Percentiles rank a stretch among this genome's conserved stretches.
These are phyloP conservation scores for Hymenopus coronatus DNA, from an alignment of 2,888 invertebrate species.

Conservation along the genomic window DNA sequence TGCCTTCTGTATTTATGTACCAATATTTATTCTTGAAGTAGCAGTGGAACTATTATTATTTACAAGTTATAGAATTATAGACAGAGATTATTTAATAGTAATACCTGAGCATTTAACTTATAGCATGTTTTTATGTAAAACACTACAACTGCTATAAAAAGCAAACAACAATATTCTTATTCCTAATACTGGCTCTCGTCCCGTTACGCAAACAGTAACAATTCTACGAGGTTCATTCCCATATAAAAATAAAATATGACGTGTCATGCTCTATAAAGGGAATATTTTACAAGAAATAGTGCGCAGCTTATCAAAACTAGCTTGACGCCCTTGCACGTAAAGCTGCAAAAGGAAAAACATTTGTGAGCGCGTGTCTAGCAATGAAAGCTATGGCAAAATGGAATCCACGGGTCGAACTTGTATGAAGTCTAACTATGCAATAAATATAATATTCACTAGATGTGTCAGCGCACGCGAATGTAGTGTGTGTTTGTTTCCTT, in stretches of 20 bases:
- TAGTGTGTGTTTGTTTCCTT: neutral
- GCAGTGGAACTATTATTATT: too few species aligned
- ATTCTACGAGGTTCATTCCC: neutral
- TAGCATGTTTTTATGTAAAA: too few species aligned
- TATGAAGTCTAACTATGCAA: neutral
- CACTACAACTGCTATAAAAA: too few species aligned
- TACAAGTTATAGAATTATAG: too few species aligned
- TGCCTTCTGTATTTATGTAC: too few species aligned
- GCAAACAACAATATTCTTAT: too few species aligned
- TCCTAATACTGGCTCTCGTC: neutral
- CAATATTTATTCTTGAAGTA: too few species aligned
- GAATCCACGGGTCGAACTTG: neutral
- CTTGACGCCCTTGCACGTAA: neutral
- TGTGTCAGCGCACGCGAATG: neutral
- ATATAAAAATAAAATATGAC: neutral
- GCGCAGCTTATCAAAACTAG: neutral
- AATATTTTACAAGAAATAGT: neutral
- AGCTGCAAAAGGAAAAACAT: neutral
- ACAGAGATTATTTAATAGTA: too few species aligned
- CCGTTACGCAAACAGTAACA: neutral
- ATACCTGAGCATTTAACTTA: too few species aligned
- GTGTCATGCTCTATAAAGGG: too few species aligned
- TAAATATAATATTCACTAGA: neutral
- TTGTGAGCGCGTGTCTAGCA: neutral
- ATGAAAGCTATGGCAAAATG: neutral